Evolutionary conservation across 2,888 invertebrate species (phyloP), one percentile per base, ranked within the genome.

Genomic region (Drosophila putrida): DNA sequence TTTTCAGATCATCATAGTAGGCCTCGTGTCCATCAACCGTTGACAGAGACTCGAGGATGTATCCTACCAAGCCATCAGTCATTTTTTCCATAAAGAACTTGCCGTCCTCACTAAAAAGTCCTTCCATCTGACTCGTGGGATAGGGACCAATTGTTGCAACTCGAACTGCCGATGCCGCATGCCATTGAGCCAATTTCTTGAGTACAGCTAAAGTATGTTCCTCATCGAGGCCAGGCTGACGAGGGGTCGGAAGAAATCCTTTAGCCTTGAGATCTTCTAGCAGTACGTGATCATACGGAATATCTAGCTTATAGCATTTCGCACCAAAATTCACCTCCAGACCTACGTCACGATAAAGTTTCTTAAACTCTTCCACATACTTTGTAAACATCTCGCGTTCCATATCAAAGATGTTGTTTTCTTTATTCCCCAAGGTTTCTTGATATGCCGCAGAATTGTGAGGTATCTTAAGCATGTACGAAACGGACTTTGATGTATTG

Each of bases 91-190:
- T 59, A n/a, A 71, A 28, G 0, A n/a, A 6, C 36, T 58, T 73
- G 4, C 46, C 39, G 4, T 73, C 63, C 0, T 80, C 68, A 3
- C 39, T 61, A 2, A 82, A 66, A 4, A 76, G 25, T 1, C 76
- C 73, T 0, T 33, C 13, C 0, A 46, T 38, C 13, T 76, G 53
- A 0, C 54, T 10, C 0, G 11, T 38, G 0, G 79, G 80, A 70
- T 82, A 90, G 0, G 54, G 38, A 11, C 90, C 90, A 36, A 64
- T 78, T 4, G 60, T 70, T 4, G 60, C 79, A 4, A 79, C 77
- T 4, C 84, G 70, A 10, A 86, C 88, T 0, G 86, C 91, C 2
- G 91, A 90, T 0, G 90, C 90, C 0, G 91, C 91, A 80, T 91
- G 91, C 75, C 90, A 91, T 61, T 90, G 78, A 4, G 90, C 90